A percentile compares a stretch with the other conserved stretches of the same genome.
phyloP scores from a whole-genome alignment of 2,888 invertebrate species.

The Eupithecia vulgata region DNA sequence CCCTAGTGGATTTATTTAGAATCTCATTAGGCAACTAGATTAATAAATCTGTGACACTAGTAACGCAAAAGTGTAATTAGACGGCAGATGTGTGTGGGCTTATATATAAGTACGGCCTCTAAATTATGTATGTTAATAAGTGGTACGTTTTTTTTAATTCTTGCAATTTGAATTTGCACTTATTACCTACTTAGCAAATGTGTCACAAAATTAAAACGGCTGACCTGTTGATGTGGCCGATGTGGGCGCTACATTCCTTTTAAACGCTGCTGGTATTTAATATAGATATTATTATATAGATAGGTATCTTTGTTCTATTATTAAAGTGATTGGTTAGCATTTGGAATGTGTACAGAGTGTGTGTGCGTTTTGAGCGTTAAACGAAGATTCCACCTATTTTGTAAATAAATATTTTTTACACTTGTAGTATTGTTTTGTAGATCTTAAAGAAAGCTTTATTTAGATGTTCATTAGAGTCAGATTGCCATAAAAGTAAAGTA shows the following conservation, averaged over 20 bases:
- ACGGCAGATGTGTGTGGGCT: not conserved
- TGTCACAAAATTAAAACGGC: not conserved
- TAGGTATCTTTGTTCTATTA: slow-evolving; percentile 6
- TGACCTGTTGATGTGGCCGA: not conserved
- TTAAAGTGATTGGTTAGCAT: slow-evolving; percentile 36
- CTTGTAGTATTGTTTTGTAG: slow-evolving; percentile 65
- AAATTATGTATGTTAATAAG: not conserved
- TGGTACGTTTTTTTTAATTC: not conserved
- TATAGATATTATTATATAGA: not conserved
- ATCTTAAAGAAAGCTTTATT: slow-evolving; percentile 76
- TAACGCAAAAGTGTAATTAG: too few relatives aligned
- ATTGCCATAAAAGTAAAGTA: slow-evolving; percentile 67
- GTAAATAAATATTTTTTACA: slow-evolving; percentile 80
- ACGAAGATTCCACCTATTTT: slow-evolving; percentile 84
- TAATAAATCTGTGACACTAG: not conserved
- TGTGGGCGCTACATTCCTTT: not conserved
- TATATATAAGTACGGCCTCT: not conserved
- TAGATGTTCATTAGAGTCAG: slow-evolving; percentile 68
- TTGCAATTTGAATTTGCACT: not conserved
- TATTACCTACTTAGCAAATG: not conserved
- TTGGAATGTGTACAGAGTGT: slow-evolving; percentile 55
- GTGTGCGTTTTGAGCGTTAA: slow-evolving; percentile 77
- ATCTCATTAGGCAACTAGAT: not conserved
- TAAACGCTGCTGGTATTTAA: slow-evolving; percentile 1
- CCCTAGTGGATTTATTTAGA: not conserved